Base-by-base conservation (phyloP, 2,888 invertebrate species). In the Epinotia bilunana region DNA sequence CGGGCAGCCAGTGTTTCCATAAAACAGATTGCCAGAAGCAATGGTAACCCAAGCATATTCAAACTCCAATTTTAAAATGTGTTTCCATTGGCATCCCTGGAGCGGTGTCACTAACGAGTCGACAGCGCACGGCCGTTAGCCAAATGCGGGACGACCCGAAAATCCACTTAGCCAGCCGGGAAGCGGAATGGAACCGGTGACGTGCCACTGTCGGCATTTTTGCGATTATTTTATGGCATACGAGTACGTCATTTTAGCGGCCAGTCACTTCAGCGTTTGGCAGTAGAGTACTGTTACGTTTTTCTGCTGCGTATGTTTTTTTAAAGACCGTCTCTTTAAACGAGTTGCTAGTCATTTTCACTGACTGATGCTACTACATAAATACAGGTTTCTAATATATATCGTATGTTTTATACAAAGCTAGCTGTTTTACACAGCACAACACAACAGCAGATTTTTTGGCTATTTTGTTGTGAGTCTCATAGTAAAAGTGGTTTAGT, bases 81-180 rank as follows among this genome's bases (percentile, higher is more conserved):
- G 62, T 63, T 28, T 28, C n/a, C 63, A 39, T 65, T 67, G 75
- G 67, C 84, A 86, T 77, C 85, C 84, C 85, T 87, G 78, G 82
- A 83, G 81, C 80, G 79, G 81, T 81, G 83, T 83, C 83, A 84
- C 85, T 88, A 90, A 91, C 89, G 88, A 89, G 88, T 86, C 83
- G 86, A 85, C 90, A 88, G 86, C 83, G 87, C 87, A 87, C 86
- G 86, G 87, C 88, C 87, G 90, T 92, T 91, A 92, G 87, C 88
- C 87, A 88, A 91, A 92, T 89, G 88, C 84, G 89, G 85, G 83
- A 80, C 83, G 84, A 92, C 91, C 91, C 91, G 91, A 90, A 91
- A 92, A 93, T 90, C 91, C 91, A 93, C 93, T 93, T 91, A 93
- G 88, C 86, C 80, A 81, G 79, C 80, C 78, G 80, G 82, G 81